Base-by-base conservation (phyloP, 1,140 invertebrate species). In the Camponotus pennsylvanicus region DNA sequence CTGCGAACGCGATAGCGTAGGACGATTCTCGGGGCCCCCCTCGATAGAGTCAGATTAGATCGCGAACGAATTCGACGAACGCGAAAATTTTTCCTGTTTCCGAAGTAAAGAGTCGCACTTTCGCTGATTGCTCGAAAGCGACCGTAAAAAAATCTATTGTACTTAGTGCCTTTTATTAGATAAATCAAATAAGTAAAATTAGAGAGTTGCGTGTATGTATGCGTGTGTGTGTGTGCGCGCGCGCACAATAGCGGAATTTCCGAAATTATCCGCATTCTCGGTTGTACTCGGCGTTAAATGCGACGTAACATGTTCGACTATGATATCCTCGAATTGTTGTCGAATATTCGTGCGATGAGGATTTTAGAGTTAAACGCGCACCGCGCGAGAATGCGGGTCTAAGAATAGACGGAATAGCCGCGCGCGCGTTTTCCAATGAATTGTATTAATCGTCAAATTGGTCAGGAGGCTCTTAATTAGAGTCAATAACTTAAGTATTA, bases 361-460 rank as follows among this genome's bases (percentile, higher is more conserved):
- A 42, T 27, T 27, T 27, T 42, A 8, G 40, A 42, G 40, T 8
- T 42, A 42, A 42, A 42, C 8, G 27, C 27, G 27, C 27, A 27
- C 27, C 27, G 45, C 75, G 52, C 87, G 52, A 27, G 61, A 61
- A 75, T 34, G 67, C 66, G 64, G 64, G 45, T 61, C 86, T 83
- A 86, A 82, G n/a, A 73, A 86, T 90, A 90, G 87, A 90, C 66
- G 42, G 42, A 59, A 52, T 66, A 77, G 70, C n/a, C n/a, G 67
- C 82, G 84, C 87, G 63, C 91, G 87, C 93, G 92, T 94, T 95
- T 95, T 94, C 92, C 93, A 93, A 95, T 95, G 94, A 95, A 95
- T 95, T 95, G 94, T 94, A 95, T 95, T 95, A 95, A 95, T 95
- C 91, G 92, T 94, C 92, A 94, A 95, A 95, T 95, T 95, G 94